Base-by-base conservation (phyloP, 1,140 invertebrate species). In the Limonius californicus region DNA sequence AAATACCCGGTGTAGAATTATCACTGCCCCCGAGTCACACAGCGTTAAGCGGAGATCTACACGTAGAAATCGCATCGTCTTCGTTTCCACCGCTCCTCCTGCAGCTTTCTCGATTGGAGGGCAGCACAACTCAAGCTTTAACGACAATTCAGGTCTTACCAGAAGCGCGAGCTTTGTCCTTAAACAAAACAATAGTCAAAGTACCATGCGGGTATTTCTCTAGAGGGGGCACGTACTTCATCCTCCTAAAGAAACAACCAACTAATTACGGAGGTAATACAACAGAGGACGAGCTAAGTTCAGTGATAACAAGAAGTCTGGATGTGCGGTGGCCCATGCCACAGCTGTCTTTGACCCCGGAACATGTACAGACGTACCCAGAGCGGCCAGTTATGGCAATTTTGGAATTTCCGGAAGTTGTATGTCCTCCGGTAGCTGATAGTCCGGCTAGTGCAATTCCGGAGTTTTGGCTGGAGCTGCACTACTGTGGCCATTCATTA, bases 281-380 rank as follows among this genome's bases (percentile, higher is more conserved):
- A 45, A 53, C 35, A 23, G 59, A 56, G 1, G 45, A 54, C 0
- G 47, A 77, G 15, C 59, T 70, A 3, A 55, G 20, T 55, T 74
- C 74, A 71, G 70, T 85, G 69, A 78, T 81, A 42, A 79, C 81
- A 30, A 82, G 82, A 72, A 82, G 81, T 59, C 79, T 89, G 63
- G 89, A 92, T 63, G 89, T 92, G 12, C 81, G 87, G 77, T 92
- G 90, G 90, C 89, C 89, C 1, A 82, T 80, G 35, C 86, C 87
- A 1, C 85, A 84, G 62, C 75, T 92, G 57, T 82, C 81, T 12
- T 78, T 91, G 20, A 86, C 85, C 56, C 88, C 89, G 0, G 85
- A 88, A 68, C 82, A 86, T 54, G 84, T 91, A 19, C 82, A 83
- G 18, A 92, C 90, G n/a, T 92, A 91, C 76, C 89, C 89, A 4